Conservation (phyloP, 2,888 invertebrate species). For the Ectemnius continuus region DNA sequence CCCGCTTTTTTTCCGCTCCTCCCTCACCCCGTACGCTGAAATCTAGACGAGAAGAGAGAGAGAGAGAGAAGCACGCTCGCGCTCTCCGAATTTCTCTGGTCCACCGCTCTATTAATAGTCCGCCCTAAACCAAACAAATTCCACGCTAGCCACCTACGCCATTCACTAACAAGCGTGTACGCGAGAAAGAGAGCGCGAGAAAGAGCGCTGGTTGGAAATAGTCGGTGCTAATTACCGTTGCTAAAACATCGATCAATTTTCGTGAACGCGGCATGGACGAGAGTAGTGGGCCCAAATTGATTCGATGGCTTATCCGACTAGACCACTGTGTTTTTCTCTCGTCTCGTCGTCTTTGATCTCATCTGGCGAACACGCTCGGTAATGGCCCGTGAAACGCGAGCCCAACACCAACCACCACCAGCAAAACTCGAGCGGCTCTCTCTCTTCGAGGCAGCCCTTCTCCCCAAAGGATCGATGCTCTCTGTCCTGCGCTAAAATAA, state of each 20-base stretch:
- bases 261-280: background rate
- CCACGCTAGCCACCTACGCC: background rate
- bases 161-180: no score
- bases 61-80: background rate
- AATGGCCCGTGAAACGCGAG: slow-evolving; percentile 29
- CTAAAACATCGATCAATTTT: slow-evolving; percentile 6
- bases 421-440: background rate
- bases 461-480: background rate
- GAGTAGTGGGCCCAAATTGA: background rate
- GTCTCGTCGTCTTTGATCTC: slow-evolving; percentile 25
- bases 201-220: background rate
- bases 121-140: background rate
- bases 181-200: no score
- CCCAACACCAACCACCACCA: slow-evolving; percentile 18
- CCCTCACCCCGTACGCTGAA: background rate
- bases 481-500: background rate
- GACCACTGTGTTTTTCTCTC: slow-evolving; percentile 20
- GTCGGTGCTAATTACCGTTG: background rate
- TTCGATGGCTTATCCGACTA: slow-evolving; percentile 1
- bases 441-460: no score
- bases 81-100: background rate
- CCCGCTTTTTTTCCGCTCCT: background rate
- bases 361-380: slow-evolving; percentile 3
- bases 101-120: slow-evolving; percentile 3
- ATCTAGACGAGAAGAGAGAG: background rate